Conservation (phyloP, 2,888 invertebrate species). For the Oscheius onirici region DNA sequence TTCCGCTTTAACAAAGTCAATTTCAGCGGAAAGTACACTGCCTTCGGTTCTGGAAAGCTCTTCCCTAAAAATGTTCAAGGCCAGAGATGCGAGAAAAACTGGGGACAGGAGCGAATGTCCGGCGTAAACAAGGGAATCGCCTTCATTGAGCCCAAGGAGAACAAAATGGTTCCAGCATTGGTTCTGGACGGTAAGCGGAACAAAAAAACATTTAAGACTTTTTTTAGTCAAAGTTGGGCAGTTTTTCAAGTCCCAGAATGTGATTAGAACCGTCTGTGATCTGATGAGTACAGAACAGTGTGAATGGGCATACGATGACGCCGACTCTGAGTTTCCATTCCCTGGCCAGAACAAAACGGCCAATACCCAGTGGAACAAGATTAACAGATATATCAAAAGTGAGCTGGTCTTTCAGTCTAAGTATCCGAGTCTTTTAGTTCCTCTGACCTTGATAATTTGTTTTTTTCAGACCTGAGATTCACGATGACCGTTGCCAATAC, state of each 20-base stretch:
- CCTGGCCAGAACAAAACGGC: background rate
- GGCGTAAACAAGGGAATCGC: conserved; percentile 23
- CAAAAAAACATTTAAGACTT: too few relatives aligned
- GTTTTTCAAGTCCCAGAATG: conserved; percentile 17
- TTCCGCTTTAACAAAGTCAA: background rate
- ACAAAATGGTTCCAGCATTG: conserved; percentile 16
- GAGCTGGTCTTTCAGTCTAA: too few relatives aligned
- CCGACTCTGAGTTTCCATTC: background rate
- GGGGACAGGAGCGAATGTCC: background rate
- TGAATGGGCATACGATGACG: background rate
- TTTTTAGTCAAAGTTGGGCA: conserved; percentile 28
- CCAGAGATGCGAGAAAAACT: background rate
- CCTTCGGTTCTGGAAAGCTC: conserved; percentile 19
- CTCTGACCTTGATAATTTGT: background rate
- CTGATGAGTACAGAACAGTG: background rate
- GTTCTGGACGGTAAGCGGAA: conserved; percentile 24
- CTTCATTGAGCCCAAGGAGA: conserved; percentile 19
- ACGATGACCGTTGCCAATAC: background rate
- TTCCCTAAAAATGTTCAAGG: conserved; percentile 3
- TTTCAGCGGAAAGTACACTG: conserved; percentile 11
- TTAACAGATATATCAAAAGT: conserved; percentile 8
- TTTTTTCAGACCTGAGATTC: background rate
- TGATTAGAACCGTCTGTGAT: background rate
- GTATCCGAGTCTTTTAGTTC: background rate
- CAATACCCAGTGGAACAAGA: background rate